These are phyloP conservation scores for Caenorhabditis sp. DNA, from an alignment of 2,888 invertebrate species.

Conservation along the genomic window DNA sequence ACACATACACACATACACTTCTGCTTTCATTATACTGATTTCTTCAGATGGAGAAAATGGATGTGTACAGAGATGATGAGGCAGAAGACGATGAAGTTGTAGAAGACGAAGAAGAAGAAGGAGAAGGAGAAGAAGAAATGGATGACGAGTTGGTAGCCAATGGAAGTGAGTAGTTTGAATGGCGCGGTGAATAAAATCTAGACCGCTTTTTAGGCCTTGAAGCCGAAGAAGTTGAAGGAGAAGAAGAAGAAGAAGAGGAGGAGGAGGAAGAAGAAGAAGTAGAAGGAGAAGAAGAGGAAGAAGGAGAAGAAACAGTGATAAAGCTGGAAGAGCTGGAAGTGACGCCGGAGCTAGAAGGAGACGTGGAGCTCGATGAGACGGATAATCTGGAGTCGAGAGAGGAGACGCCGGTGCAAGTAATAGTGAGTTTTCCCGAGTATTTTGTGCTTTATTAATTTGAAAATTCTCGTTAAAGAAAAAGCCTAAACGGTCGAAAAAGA, in stretches of 20 bases:
- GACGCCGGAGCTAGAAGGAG: no score
- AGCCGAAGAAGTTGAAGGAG: not conserved
- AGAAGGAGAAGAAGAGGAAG: conserved; percentile 3
- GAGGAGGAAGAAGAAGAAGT: not conserved
- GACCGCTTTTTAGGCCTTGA: conserved; percentile 10
- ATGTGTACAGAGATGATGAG: not conserved
- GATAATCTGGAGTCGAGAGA: no score
- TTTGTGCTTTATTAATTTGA: no score
- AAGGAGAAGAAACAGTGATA: not conserved
- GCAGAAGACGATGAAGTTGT: not conserved
- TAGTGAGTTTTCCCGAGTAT: no score
- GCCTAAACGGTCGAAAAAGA: not conserved
- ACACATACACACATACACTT: no score
- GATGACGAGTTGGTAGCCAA: not conserved
- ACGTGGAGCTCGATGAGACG: no score
- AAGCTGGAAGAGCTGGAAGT: no score
- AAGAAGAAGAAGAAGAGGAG: not conserved
- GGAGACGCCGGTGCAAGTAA: no score
- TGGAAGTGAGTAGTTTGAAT: not conserved
- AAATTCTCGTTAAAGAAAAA: no score
- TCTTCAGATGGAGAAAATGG: conserved; percentile 9
- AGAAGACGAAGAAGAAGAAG: not conserved
- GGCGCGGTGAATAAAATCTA: no score
- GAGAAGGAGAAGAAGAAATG: not conserved
- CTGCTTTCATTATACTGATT: no score